Evolutionary conservation across 1,140 invertebrate species (phyloP).

Genomic region (Stegodyphus dumicola): DNA sequence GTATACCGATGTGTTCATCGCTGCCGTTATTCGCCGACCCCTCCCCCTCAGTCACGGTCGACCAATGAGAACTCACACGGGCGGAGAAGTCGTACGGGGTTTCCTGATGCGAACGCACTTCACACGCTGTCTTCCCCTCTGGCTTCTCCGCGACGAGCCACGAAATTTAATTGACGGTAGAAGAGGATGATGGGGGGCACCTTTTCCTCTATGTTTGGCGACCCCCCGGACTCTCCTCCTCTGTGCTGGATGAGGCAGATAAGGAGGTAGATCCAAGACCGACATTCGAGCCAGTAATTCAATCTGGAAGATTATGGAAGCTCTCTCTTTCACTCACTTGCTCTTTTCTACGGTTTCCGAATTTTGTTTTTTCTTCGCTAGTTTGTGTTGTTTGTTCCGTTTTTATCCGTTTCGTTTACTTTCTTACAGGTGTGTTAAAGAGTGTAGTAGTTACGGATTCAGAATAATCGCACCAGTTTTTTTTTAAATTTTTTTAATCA

Average conservation of each 20-base stretch:
- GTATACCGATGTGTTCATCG: not conserved
- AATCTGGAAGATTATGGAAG: constrained; percentile 54
- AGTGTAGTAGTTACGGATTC: constrained; percentile 7
- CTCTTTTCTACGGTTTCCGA: constrained; percentile 1
- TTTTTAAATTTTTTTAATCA: too few relatives aligned
- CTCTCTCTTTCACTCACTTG: not conserved
- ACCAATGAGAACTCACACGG: constrained; percentile 48
- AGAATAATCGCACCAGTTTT: not conserved
- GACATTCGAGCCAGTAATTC: constrained; percentile 53
- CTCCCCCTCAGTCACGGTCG: constrained; percentile 38
- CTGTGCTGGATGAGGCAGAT: constrained; percentile 45
- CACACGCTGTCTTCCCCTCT: not conserved
- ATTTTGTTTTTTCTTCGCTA: constrained; percentile 32
- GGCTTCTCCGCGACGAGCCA: not conserved
- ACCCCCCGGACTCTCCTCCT: constrained; percentile 2
- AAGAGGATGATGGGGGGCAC: not conserved
- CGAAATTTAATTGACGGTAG: constrained; percentile 59
- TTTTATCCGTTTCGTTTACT: constrained; percentile 1
- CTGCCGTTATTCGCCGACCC: constrained; percentile 32
- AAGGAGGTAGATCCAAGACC: constrained; percentile 42
- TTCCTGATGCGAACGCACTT: not conserved
- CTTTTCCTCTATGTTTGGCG: not conserved
- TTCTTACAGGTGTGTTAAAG: constrained; percentile 23
- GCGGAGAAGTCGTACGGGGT: constrained; percentile 52
- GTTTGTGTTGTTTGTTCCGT: constrained; percentile 13